Percentiles rank a stretch among this genome's conserved stretches.
phyloP scores from a whole-genome alignment of 1,140 invertebrate genomes.

The Apolygus lucorum region DNA sequence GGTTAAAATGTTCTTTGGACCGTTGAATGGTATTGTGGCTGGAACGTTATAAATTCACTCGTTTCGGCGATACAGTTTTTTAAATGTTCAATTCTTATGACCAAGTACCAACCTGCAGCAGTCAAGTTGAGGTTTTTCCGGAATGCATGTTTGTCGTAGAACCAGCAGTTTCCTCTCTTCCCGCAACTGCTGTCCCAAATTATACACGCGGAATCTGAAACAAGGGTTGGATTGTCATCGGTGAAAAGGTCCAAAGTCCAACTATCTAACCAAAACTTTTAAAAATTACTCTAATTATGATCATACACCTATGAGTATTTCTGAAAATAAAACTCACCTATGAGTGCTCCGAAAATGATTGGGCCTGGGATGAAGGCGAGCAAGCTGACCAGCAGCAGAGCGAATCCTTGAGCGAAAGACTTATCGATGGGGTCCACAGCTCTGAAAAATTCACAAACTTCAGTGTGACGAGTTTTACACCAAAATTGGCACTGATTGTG shows the following conservation, averaged over 20 bases:
- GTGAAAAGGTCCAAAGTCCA: too few relatives aligned
- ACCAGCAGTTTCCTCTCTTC: slow-evolving; percentile 63
- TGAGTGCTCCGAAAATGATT: slow-evolving; percentile 54
- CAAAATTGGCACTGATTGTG: background rate
- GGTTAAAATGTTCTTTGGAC: too few relatives aligned
- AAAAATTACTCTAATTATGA: too few relatives aligned
- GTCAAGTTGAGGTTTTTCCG: slow-evolving; percentile 57
- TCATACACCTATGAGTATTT: too few relatives aligned
- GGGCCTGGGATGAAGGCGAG: slow-evolving; percentile 57
- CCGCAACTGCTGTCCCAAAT: slow-evolving; percentile 66
- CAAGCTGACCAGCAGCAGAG: slow-evolving; percentile 52
- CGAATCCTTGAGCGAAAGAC: slow-evolving; percentile 53
- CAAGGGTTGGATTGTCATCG: too few relatives aligned
- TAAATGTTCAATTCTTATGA: too few relatives aligned
- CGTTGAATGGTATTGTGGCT: too few relatives aligned
- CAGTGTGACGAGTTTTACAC: too few relatives aligned
- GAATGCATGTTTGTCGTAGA: slow-evolving; percentile 55
- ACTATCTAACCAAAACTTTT: too few relatives aligned
- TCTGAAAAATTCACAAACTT: too few relatives aligned
- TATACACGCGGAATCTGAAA: slow-evolving; percentile 45
- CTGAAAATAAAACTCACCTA: slow-evolving; percentile 37
- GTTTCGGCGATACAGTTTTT: too few relatives aligned
- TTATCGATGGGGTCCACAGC: slow-evolving; percentile 52
- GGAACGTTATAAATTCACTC: too few relatives aligned
- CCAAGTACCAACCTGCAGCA: slow-evolving; percentile 53